phyloP scores from a whole-genome alignment of 2,888 invertebrate genomes.

The Polydrusus cervinus region DNA sequence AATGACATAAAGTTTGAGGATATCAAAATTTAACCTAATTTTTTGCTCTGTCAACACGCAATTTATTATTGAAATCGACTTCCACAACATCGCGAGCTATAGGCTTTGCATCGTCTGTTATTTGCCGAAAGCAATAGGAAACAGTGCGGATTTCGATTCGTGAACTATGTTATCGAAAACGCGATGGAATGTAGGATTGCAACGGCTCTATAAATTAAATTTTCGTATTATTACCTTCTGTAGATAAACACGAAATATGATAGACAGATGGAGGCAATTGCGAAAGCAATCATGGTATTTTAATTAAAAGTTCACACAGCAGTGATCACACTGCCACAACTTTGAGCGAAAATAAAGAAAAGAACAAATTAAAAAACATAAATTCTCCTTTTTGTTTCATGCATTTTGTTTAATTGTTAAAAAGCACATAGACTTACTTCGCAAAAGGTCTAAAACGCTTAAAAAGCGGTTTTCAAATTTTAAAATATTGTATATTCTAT shows the following conservation, averaged over 20 bases:
- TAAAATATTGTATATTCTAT: too few species aligned
- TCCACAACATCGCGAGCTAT: conserved; percentile 45
- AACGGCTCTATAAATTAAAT: conserved; percentile 37
- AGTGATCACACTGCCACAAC: too few species aligned
- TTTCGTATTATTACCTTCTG: conserved; percentile 30
- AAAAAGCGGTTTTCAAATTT: too few species aligned
- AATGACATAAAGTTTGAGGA: neutral
- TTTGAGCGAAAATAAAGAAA: too few species aligned
- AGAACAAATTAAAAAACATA: too few species aligned
- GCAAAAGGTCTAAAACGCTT: too few species aligned
- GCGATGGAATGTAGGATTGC: conserved; percentile 40
- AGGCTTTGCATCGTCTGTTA: conserved; percentile 42
- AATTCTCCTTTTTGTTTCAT: too few species aligned
- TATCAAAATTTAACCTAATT: conserved; percentile 45
- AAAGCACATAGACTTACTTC: too few species aligned
- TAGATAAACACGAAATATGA: conserved; percentile 26
- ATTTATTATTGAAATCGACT: conserved; percentile 51
- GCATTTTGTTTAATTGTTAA: too few species aligned
- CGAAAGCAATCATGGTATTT: conserved; percentile 8
- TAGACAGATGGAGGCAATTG: conserved; percentile 10
- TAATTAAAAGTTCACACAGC: neutral
- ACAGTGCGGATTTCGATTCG: conserved; percentile 39
- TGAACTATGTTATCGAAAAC: conserved; percentile 39
- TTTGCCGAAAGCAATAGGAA: conserved; percentile 39
- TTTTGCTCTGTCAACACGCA: conserved; percentile 41